These are phyloP conservation scores for Elephantulus edwardii DNA, from an alignment of 2,113 vertebrate genomes.

Conservation along the genomic window DNA sequence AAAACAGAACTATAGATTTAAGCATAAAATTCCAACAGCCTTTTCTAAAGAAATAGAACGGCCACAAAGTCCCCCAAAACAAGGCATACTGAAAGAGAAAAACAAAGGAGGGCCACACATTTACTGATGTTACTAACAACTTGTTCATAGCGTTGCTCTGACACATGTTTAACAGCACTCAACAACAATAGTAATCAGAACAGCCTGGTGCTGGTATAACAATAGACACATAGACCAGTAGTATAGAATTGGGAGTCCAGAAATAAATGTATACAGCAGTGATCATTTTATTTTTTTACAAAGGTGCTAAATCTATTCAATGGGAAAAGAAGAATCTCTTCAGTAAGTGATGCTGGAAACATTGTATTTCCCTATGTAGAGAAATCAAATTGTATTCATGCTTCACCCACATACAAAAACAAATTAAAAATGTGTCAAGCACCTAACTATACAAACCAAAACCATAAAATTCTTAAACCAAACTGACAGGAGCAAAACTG, in stretches of 20 bases:
- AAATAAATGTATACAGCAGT: background rate
- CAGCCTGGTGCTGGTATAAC: background rate
- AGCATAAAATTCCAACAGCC: background rate
- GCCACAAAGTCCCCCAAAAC: background rate
- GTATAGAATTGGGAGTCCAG: background rate
- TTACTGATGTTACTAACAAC: background rate
- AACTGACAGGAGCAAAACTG: background rate
- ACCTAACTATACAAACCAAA: background rate
- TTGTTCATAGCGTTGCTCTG: too few species aligned
- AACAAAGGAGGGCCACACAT: background rate
- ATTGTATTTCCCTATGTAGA: background rate
- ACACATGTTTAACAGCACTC: too few species aligned
- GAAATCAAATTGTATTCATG: background rate
- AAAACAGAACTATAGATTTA: background rate
- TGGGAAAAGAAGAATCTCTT: background rate
- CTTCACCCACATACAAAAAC: background rate
- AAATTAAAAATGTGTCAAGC: background rate
- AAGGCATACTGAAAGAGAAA: background rate
- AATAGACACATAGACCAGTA: background rate
- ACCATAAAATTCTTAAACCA: background rate
- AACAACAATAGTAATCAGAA: background rate
- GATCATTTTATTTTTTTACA: background rate
- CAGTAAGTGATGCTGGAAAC: background rate
- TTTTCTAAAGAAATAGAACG: background rate
- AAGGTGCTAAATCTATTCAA: too few species aligned